Conservation (phyloP, 2,113 vertebrate species). For the Nothoprocta pentlandii region DNA sequence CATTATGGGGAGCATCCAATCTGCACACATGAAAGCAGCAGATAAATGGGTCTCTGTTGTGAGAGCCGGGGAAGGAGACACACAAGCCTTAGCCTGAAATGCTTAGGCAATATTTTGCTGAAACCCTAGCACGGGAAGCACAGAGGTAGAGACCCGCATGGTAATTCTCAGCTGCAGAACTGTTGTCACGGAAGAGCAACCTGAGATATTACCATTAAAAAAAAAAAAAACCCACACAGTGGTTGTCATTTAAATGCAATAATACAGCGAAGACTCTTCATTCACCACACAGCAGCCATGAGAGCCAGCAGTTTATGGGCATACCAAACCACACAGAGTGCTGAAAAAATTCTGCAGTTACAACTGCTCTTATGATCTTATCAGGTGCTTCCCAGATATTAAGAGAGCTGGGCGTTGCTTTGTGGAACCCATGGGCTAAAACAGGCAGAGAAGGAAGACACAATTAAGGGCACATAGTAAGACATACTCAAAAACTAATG, state of each 20-base stretch:
- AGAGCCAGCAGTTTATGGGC: background rate
- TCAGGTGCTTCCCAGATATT: background rate
- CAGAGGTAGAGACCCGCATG: background rate
- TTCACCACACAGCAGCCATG: background rate
- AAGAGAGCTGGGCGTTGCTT: background rate
- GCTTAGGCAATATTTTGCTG: rapidly evolving
- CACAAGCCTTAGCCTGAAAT: rapidly evolving
- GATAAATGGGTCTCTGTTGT: background rate
- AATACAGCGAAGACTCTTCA: background rate
- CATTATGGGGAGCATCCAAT: constrained; percentile 16
- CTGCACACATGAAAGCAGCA: background rate
- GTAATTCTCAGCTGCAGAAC: background rate
- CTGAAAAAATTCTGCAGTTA: background rate
- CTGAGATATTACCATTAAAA: background rate
- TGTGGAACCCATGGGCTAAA: background rate
- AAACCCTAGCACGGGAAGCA: rapidly evolving
- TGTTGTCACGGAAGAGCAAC: background rate
- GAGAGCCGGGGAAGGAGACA: background rate
- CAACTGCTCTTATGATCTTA: background rate
- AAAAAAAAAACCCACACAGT: background rate
- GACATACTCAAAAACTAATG: background rate
- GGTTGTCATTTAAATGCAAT: background rate
- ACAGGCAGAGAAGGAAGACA: background rate
- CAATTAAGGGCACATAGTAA: background rate
- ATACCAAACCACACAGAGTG: rapidly evolving